Base-by-base conservation (phyloP, 1,140 invertebrate species). In the Cephus cinctus region DNA sequence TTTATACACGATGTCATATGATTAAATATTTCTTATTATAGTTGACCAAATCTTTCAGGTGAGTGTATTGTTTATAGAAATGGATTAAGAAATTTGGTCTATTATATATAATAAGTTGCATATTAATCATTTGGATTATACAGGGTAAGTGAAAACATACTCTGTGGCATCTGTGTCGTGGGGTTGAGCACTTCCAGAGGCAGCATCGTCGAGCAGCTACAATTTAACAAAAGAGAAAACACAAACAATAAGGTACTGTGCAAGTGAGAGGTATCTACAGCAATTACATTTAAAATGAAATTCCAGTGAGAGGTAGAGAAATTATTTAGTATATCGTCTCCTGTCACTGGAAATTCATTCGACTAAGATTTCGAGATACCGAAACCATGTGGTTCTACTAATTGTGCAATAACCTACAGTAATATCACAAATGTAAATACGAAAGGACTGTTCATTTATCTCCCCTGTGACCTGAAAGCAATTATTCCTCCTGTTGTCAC, bases 191-290 rank as follows among this genome's bases (percentile, higher is more conserved):
- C 63, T 65, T 59, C 67, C 64, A 35, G 67, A 63, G 46, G 66
- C 56, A 50, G 70, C 69, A 50, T 69, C 71, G 47, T 75, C 66
- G 65, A 76, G 72, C 48, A 77, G 65, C 75, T 77, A 73, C 59
- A 73, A 69, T 72, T 67, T 34, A 73, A 61, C 59, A 73, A 73
- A 73, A 68, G 59, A 74, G 63, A 71, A 74, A 72, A 76, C 69
- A 74, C 67, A 75, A 77, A 74, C 67, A 59, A 75, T 77, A 74
- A 73, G 63, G 65, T 77, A 75, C 72, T 68, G 75, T 77, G 75
- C 73, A 71, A 55, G 71, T 74, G 72, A 49, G 59, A 43, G 50
- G 38, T n/a, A n/a, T n/a, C 34, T 56, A 30, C 15, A 2, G 27
- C n/a, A n/a, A n/a, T n/a, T 38, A 43, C 21, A 11, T 19, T 19